These are phyloP conservation scores for Rhinichthys osculus DNA, from an alignment of 2,797 vertebrate species.

Conservation along the genomic window DNA sequence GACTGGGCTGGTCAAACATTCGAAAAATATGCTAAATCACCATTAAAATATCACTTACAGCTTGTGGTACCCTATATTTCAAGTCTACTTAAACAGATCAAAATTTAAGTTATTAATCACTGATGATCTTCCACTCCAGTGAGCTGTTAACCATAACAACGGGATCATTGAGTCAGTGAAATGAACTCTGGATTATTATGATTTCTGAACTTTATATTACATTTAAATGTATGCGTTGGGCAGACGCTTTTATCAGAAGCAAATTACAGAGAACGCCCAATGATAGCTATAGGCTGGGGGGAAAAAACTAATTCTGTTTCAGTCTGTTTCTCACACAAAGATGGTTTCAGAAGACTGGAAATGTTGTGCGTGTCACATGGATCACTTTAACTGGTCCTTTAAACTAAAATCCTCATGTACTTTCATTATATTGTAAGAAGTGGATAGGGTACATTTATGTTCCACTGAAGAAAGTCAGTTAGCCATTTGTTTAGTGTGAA, in stretches of 20 bases:
- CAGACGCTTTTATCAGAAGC: not conserved
- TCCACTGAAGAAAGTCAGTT: no score
- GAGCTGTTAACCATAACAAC: not conserved
- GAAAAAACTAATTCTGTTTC: not conserved
- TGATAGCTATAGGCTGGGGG: not conserved
- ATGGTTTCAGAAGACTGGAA: not conserved
- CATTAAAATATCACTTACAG: not conserved
- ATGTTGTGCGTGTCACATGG: not conserved
- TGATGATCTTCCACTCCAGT: not conserved
- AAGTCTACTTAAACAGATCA: not conserved
- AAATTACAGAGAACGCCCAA: not conserved
- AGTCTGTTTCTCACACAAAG: not conserved
- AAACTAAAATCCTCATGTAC: not conserved
- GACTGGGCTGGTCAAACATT: not conserved
- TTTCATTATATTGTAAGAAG: not conserved
- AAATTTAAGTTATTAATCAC: not conserved
- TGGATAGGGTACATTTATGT: not conserved
- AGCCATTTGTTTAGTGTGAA: not conserved
- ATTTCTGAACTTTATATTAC: not conserved
- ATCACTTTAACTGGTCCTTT: not conserved
- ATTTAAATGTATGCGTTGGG: not conserved
- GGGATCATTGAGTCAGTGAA: not conserved
- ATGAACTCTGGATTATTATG: conserved; percentile 12
- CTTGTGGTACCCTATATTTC: not conserved
- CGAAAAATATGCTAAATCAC: not conserved